Base-by-base conservation (phyloP, 2,113 vertebrate species). In the Thymallus thymallus region DNA sequence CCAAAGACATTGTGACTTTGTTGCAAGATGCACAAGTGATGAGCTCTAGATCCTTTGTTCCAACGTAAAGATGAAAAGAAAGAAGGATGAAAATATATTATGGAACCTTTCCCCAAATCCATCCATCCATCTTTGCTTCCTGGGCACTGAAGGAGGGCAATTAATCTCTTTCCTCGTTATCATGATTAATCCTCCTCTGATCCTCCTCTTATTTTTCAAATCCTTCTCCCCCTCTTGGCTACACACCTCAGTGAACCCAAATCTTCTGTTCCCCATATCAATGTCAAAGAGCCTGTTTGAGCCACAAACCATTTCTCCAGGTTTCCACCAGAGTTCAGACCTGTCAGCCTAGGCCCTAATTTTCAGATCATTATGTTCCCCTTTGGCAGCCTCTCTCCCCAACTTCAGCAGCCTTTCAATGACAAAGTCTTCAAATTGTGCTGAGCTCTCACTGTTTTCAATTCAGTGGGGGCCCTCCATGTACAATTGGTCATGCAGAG, bases 141-240 rank as follows among this genome's bases (percentile, higher is more conserved):
- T 72, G 73, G 68, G 62, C 75, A 71, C 76, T 71, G 55, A 72
- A 72, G 51, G 72, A 80, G 63, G 46, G 4, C 5, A n/a, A 87
- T 91, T 74, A 48, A 79, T 90, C 86, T 86, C 71, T 83, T 80
- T 86, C 81, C 69, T 82, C 45, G 45, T 88, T 82, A 81, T 73
- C 80, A 32, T 76, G 78, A 86, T 84, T 71, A 83, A 86, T 87
- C 78, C 68, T 60, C 78, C 75, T 61, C 63, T 51, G 20, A 29
- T 63, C 46, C 23, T 4, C 71, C 3, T 64, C 30, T 73, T 67
- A 48, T 66, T 10, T 10, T 35, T 46, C 46, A 24, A 24, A 24
- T 29, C 61, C 61, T 29, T 29, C 61, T 29, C 61, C 23, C 22
- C 24, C 55, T 18, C 55, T n/a, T 7, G 16, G 16, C 55, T n/a